Evolutionary conservation across 2,797 vertebrate genomes (phyloP).

Genomic region (Phrynocephalus forsythii): DNA sequence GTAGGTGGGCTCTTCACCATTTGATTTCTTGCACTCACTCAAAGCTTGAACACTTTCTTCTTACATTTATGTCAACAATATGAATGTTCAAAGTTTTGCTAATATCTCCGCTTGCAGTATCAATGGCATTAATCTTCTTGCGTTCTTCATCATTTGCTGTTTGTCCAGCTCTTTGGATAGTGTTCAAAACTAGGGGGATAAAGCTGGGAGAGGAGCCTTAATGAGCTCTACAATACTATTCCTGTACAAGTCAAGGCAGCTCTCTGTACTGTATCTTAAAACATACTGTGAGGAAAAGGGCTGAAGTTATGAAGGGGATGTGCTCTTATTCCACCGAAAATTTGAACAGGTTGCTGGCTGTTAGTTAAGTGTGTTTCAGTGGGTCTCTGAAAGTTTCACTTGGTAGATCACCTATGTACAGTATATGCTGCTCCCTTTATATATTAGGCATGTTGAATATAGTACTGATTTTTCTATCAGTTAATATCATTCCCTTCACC

Average conservation of each 20-base stretch:
- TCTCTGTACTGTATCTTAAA: neutral
- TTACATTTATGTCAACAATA: neutral
- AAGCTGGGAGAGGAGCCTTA: neutral
- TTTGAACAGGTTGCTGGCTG: neutral
- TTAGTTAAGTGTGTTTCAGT: neutral
- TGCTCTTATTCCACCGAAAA: too few relatives aligned
- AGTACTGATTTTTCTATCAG: neutral
- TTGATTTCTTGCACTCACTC: constrained; percentile 9
- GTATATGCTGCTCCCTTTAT: neutral
- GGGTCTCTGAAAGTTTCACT: too few relatives aligned
- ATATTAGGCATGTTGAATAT: neutral
- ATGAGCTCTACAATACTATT: neutral
- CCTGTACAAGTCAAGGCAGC: neutral
- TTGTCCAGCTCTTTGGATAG: neutral
- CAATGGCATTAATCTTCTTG: neutral
- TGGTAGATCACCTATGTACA: neutral
- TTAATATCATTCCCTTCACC: neutral
- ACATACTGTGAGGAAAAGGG: too few relatives aligned
- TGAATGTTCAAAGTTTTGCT: neutral
- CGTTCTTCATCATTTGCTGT: neutral
- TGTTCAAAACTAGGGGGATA: too few relatives aligned
- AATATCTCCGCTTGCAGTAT: neutral
- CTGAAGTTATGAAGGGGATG: neutral
- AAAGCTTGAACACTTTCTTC: neutral
- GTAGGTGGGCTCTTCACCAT: neutral